A percentile compares a stretch with the other conserved stretches of the same genome.
phyloP scores from a whole-genome alignment of 2,888 invertebrate genomes.

The Gortyna flavago region DNA sequence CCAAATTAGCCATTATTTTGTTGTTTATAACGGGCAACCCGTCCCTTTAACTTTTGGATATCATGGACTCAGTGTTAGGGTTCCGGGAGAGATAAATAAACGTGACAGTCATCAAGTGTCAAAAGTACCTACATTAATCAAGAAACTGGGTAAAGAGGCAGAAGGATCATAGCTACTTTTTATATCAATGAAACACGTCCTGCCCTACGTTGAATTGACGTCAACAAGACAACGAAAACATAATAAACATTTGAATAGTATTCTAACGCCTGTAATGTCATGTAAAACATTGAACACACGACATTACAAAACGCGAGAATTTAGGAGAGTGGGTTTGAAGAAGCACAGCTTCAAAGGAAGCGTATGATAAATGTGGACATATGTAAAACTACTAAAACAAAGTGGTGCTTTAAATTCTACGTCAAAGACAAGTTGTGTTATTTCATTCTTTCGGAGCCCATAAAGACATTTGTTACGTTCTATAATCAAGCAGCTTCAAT shows the following conservation, averaged over 20 bases:
- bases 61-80: neutral
- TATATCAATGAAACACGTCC: neutral
- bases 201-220: neutral
- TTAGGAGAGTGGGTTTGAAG: slow-evolving; percentile 19
- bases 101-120: neutral
- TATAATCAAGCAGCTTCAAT: neutral
- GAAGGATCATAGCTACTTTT: neutral
- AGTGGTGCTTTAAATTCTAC: slow-evolving; percentile 4
- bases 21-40: too few relatives aligned
- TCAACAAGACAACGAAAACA: neutral
- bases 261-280: neutral
- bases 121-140: neutral
- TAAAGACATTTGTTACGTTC: neutral
- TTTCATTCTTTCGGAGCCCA: neutral
- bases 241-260: neutral
- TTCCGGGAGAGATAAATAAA: neutral
- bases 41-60: neutral
- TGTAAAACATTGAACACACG: slow-evolving; percentile 19
- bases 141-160: neutral
- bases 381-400: slow-evolving; percentile 36
- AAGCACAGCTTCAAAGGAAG: slow-evolving; percentile 22
- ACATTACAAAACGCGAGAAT: slow-evolving; percentile 15
- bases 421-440: slow-evolving; percentile 16
- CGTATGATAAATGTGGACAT: slow-evolving; percentile 35
- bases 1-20: neutral